A percentile compares a stretch with the other conserved stretches of the same genome.
Evolutionary conservation across 2,113 vertebrate species (phyloP).

Genomic region (Pogonocichla stellata): DNA sequence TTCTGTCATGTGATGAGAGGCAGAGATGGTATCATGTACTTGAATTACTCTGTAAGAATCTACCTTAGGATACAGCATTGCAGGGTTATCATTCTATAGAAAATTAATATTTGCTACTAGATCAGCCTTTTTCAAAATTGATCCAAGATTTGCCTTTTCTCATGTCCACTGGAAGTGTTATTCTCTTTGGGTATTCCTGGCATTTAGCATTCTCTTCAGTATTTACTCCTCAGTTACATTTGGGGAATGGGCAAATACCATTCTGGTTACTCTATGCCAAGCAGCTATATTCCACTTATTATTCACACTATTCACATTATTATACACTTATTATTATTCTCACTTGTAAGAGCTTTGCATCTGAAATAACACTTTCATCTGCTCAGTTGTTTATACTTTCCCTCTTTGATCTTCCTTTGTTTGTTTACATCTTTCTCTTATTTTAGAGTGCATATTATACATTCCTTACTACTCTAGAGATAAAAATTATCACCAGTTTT

Average conservation of each 20-base stretch:
- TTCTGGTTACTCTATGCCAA: background rate
- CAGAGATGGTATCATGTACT: background rate
- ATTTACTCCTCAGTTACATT: background rate
- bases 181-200: background rate
- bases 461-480: background rate
- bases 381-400: background rate
- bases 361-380: background rate
- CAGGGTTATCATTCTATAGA: background rate
- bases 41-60: background rate
- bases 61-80: background rate
- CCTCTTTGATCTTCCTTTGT: background rate
- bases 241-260: background rate
- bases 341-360: background rate
- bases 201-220: background rate
- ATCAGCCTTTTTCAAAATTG: background rate
- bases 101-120: background rate
- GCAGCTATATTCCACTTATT: background rate
- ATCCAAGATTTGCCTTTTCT: background rate
- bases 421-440: background rate
- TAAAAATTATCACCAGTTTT: background rate
- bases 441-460: background rate
- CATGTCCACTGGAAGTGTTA: background rate
- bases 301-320: no score
- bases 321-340: no score
- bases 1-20: background rate